Percentiles rank a stretch among this genome's conserved stretches.
Evolutionary conservation across 64 coral and sea anemone genomes (phyloP).

Genomic region (Montipora capricornis): DNA sequence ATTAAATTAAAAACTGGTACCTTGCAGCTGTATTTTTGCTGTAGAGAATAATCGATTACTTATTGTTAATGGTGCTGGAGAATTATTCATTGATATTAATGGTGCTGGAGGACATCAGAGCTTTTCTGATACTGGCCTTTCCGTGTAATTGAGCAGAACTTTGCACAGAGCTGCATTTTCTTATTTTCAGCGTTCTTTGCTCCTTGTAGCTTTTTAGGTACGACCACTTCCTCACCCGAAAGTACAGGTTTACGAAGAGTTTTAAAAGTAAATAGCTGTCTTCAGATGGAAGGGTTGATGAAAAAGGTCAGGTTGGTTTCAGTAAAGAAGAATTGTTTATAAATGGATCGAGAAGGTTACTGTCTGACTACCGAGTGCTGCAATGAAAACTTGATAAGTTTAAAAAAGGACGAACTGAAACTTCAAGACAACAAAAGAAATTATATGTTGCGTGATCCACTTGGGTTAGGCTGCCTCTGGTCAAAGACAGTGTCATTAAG

Average conservation of each 20-base stretch:
- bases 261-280: no score
- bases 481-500: background rate
- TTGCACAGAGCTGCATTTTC: background rate
- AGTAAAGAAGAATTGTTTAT: constrained; percentile 8
- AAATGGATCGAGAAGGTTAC: background rate
- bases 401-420: constrained; percentile 32
- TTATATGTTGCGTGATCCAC: background rate
- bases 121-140: no score
- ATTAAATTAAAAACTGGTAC: no score
- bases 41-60: no score
- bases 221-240: background rate
- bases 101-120: no score
- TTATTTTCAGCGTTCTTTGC: background rate
- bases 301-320: background rate
- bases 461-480: no score
- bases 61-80: no score
- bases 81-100: no score
- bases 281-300: background rate
- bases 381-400: background rate
- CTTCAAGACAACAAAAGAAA: background rate
- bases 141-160: no score
- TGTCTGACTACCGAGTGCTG: constrained; percentile 14
- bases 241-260: background rate
- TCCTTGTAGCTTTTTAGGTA: background rate
- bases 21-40: no score